A percentile compares a stretch with the other conserved stretches of the same genome.
Evolutionary conservation across 2,797 vertebrate genomes (phyloP).

Genomic region (Sylvia borin): DNA sequence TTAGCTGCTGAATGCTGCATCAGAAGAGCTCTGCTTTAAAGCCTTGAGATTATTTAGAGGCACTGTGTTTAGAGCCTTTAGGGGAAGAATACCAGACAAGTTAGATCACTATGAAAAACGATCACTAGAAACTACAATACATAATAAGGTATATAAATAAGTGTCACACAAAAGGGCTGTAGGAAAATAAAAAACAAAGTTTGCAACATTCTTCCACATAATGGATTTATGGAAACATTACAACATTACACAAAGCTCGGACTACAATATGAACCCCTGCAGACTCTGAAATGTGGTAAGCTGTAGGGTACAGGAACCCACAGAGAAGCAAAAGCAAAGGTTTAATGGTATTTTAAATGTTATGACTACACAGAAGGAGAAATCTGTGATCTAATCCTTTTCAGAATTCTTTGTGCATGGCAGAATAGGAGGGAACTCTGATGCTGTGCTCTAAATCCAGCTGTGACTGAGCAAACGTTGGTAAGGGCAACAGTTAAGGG

Average conservation of each 20-base stretch:
- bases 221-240: constrained; percentile 56
- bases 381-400: constrained; percentile 67
- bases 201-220: background rate
- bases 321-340: constrained; percentile 66
- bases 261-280: constrained; percentile 68
- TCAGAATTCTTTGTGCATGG: constrained; percentile 3
- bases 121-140: constrained; percentile 49
- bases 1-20: background rate
- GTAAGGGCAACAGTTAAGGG: background rate
- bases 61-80: background rate
- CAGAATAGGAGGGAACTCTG: background rate
- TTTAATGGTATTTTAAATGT: constrained; percentile 78
- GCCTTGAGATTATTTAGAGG: background rate
- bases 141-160: constrained; percentile 73
- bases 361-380: constrained; percentile 67
- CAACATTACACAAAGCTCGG: background rate
- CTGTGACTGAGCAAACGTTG: background rate
- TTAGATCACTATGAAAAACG: constrained; percentile 66
- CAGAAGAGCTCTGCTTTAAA: background rate
- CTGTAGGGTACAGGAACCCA: constrained; percentile 67
- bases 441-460: background rate
- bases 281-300: constrained; percentile 71
- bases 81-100: constrained; percentile 56
- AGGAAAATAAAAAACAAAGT: constrained; percentile 64
- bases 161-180: constrained; percentile 47